Conservation (phyloP, 2,888 invertebrate genomes). For the Pachycephus smyrnensis region DNA sequence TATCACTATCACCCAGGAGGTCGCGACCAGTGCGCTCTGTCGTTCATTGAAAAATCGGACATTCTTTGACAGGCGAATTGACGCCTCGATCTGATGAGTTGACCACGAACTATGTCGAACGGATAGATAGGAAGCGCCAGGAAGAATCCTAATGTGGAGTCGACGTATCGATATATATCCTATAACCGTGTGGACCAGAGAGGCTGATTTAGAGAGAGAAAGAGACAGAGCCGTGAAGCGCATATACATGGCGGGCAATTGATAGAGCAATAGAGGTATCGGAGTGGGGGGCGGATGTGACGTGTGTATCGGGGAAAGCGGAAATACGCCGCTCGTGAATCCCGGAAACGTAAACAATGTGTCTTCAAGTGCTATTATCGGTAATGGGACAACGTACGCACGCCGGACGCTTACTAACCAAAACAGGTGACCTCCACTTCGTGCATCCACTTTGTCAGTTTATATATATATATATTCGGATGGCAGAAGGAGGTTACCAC, state of each 20-base stretch:
- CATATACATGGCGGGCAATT: background rate
- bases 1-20: too few species aligned
- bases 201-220: too few species aligned
- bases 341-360: slow-evolving; percentile 34
- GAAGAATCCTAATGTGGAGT: too few species aligned
- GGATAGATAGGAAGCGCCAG: too few species aligned
- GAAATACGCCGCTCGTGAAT: slow-evolving; percentile 29
- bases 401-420: background rate
- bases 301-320: background rate
- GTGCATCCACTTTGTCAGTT: too few species aligned
- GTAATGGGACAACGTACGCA: slow-evolving; percentile 46
- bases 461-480: too few species aligned
- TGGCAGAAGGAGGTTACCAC: background rate
- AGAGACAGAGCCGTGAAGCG: background rate
- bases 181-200: background rate
- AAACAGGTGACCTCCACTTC: background rate
- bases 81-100: too few species aligned
- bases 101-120: too few species aligned
- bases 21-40: too few species aligned
- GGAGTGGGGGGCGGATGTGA: slow-evolving; percentile 6
- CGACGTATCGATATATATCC: too few species aligned
- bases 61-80: too few species aligned
- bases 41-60: too few species aligned
- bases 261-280: slow-evolving; percentile 26
- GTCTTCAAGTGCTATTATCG: slow-evolving; percentile 26